Evolutionary conservation across 2,113 vertebrate genomes (phyloP), one percentile per base, ranked within the genome.

Genomic region (Eretmochelys imbricata): DNA sequence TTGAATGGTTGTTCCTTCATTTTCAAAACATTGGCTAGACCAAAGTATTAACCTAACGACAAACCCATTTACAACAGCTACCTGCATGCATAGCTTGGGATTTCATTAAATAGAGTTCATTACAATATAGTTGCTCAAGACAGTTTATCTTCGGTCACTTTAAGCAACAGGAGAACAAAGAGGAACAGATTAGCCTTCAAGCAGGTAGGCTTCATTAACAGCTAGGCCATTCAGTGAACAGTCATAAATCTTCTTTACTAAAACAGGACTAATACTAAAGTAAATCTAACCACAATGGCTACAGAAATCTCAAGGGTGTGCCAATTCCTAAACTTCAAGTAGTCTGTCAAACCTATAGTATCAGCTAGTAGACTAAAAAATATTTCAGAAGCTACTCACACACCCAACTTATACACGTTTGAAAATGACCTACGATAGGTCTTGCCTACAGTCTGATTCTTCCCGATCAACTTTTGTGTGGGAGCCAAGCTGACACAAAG

Each of bases 401-500:
- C 46, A 72, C 12, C 17, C 88, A 89, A 20, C 3, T 35, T 4
- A 53, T 0, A 0, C 27, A 22, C 17, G 51, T 22, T 27, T 42
- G 42, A 76, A 89, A 96, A n/a, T 25, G 46, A 50, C 46, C 49
- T 83, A 90, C 42, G 42, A 16, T 11, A 65, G 14, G 31, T 78
- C 19, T 19, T 27, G 76, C 1, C 29, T 4, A 0, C 17, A 27
- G 38, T n/a, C 19, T 75, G 29, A 0, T 90, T 59, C 84, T n/a
- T 87, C 35, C 0, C 6, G 38, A 57, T 55, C 20, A 93, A 82
- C 87, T 3, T 17, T 4, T 8, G 62, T 0, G 1, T 0, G 84
- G 51, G 38, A 93, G 10, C 31, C 6, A 85, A 84, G 29, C 11
- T 4, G 9, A 80, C 13, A 42, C 29, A 50, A 31, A 91, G 14